Conservation (phyloP, 2,888 invertebrate genomes). For the Diabrotica balteata region DNA sequence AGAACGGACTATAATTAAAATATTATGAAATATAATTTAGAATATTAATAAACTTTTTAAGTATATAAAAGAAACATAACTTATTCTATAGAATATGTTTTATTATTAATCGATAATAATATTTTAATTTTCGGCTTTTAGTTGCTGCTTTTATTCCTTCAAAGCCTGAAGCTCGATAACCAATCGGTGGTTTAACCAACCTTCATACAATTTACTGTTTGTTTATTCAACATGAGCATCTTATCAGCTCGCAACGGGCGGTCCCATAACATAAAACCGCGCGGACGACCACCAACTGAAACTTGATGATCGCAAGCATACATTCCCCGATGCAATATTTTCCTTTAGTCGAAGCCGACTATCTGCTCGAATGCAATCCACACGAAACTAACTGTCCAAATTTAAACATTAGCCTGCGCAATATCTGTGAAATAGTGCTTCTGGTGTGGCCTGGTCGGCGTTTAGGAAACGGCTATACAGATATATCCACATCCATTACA, state of each 20-base stretch:
- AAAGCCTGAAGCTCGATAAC: too few relatives aligned
- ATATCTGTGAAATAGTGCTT: slow-evolving; percentile 56
- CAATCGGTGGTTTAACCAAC: too few relatives aligned
- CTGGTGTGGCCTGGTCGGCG: slow-evolving; percentile 43
- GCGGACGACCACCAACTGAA: slow-evolving; percentile 3
- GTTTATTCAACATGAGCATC: neutral
- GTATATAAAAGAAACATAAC: too few relatives aligned
- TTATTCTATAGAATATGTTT: too few relatives aligned
- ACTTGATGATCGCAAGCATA: slow-evolving; percentile 20
- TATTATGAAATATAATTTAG: too few relatives aligned
- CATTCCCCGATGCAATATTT: slow-evolving; percentile 19
- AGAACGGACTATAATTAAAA: too few relatives aligned
- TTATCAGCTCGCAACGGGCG: slow-evolving; percentile 1
- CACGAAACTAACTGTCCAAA: slow-evolving; percentile 35
- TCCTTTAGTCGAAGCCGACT: slow-evolving; percentile 20
- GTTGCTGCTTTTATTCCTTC: too few relatives aligned
- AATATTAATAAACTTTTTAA: too few relatives aligned
- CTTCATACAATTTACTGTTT: too few relatives aligned
- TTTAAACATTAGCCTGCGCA: slow-evolving; percentile 43
- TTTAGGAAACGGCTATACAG: slow-evolving; percentile 53
- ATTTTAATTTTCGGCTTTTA: too few relatives aligned
- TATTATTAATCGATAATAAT: too few relatives aligned
- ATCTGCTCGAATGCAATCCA: slow-evolving; percentile 28
- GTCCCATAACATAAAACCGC: slow-evolving; percentile 7
- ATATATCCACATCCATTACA: slow-evolving; percentile 58